Conservation (phyloP, 2,113 vertebrate genomes). For the Emydura subglobosa region DNA sequence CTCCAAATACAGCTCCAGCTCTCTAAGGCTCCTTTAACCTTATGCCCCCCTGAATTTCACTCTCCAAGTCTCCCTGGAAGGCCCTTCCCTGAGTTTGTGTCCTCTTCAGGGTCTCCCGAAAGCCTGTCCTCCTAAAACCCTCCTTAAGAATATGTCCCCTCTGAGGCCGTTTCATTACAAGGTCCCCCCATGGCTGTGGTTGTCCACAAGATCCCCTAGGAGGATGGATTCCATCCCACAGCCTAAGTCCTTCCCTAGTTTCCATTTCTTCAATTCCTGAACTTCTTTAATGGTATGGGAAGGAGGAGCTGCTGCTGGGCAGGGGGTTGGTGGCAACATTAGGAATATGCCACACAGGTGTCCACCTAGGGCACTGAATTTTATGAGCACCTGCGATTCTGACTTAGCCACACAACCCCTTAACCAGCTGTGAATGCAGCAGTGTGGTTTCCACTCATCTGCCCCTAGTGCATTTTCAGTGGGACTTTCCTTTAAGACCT, state of each 20-base stretch:
- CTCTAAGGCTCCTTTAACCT: background rate
- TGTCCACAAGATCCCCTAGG: background rate
- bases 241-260: background rate
- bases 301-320: background rate
- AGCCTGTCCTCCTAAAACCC: background rate
- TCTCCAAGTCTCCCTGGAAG: background rate
- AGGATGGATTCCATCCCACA: background rate
- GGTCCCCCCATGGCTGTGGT: background rate
- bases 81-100: background rate
- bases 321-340: background rate
- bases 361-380: background rate
- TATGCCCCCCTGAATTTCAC: background rate
- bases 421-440: background rate
- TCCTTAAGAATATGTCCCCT: background rate
- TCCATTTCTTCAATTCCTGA: background rate
- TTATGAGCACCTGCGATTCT: background rate
- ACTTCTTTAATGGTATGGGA: background rate
- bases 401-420: background rate
- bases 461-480: background rate
- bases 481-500: background rate
- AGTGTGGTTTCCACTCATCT: background rate
- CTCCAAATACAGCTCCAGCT: background rate
- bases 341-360: background rate
- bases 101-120: background rate
- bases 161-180: background rate